phyloP scores from a whole-genome alignment of 1,140 invertebrate genomes.

The Cydia splendana region DNA sequence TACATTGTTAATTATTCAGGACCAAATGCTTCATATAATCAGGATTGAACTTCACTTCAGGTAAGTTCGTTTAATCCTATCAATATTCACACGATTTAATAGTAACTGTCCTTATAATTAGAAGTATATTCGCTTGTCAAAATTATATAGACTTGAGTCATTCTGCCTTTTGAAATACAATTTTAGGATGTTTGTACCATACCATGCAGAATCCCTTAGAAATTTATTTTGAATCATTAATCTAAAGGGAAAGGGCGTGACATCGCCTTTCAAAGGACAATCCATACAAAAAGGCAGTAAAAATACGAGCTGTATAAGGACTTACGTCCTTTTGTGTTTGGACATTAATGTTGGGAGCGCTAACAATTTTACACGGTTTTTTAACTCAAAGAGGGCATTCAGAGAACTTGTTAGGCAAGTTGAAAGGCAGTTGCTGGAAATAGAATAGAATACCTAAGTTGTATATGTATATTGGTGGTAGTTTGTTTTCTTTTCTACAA shows the following conservation, averaged over 20 bases:
- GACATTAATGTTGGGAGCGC: not conserved
- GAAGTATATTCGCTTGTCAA: not conserved
- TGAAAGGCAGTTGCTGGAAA: not conserved
- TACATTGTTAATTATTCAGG: no score
- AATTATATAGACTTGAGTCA: not conserved
- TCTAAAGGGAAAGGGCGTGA: slow-evolving; percentile 20
- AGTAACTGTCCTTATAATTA: not conserved
- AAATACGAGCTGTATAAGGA: not conserved
- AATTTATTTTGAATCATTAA: slow-evolving; percentile 30
- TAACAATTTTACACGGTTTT: slow-evolving; percentile 18
- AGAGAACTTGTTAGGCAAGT: not conserved
- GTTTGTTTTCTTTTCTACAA: no score
- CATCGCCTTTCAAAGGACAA: not conserved
- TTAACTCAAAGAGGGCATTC: not conserved
- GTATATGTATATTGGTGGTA: not conserved
- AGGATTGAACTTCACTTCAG: no score
- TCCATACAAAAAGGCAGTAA: not conserved
- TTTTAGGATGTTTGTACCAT: not conserved
- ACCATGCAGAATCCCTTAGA: slow-evolving; percentile 21
- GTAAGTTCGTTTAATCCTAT: no score
- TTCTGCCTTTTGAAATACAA: not conserved
- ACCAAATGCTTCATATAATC: no score
- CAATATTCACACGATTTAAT: not conserved
- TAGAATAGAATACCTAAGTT: not conserved
- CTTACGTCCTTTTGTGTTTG: not conserved